Base-by-base conservation (phyloP, 2,888 invertebrate genomes). In the Diogma glabrata region DNA sequence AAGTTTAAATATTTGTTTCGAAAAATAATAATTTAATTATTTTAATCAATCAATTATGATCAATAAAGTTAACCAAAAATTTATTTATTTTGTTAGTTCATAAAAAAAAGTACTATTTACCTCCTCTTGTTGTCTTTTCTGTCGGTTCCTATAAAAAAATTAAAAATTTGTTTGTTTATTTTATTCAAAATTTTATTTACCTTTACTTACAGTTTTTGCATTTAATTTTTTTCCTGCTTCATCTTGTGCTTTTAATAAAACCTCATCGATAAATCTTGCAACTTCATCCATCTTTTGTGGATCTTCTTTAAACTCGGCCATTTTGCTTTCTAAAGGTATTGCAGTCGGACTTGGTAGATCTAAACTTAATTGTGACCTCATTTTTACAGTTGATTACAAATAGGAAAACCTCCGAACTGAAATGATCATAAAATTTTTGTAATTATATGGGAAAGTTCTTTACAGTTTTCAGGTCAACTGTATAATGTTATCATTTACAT, bases 221-320 rank as follows among this genome's bases (percentile, higher is more conserved):
- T 72, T 73, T 63, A 70, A 70, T 71, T 75, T 76, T 60, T 72
- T 64, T 59, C 75, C 75, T 57, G 75, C 78, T 66, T 78, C 76
- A 63, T 71, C 72, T 66, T 77, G 75, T 56, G 79, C 79, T 64
- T 74, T 75, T 62, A 74, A 73, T 62, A 78, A 72, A 53, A 79
- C 72, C 64, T 77, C 75, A 60, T 79, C 77, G 57, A 79, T 74
- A 67, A 78, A 79, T 58, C 77, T 76, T 54, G 72, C 70, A 49
- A 78, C 73, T 54, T 74, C 70, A 54, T 75, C 73, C 64, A 79
- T 73, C 66, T 76, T 76, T 54, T 75, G 74, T 36, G 78, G 75
- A 61, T 79, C 77, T 57, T 72, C 72, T 66, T 75, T 77, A 64
- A 78, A 79, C 55, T 74, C 72, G 45, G 73, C 72, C 60, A 78